A percentile compares a stretch with the other conserved stretches of the same genome.
Conservation (phyloP, 2,888 invertebrate genomes). For the Agrilus biguttatus region DNA sequence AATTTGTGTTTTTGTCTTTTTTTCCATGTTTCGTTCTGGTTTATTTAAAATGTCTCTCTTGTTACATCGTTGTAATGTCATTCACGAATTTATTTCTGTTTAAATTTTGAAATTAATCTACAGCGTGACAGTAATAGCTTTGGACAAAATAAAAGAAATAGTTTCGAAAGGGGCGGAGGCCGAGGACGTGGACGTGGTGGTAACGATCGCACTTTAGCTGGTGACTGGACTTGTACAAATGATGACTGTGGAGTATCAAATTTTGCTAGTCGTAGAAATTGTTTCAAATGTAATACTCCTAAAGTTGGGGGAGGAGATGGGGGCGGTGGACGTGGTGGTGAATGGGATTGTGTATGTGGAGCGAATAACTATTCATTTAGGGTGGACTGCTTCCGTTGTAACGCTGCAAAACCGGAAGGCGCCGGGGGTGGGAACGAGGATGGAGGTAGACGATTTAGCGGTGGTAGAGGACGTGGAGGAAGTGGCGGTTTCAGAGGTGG, state of each 20-base stretch:
- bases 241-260: conserved; percentile 14
- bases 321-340: conserved; percentile 15
- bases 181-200: conserved; percentile 13
- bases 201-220: not conserved
- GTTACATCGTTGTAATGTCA: not conserved
- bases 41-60: conserved; percentile 6
- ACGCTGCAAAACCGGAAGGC: conserved; percentile 26
- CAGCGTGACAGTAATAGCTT: not conserved
- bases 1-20: conserved; percentile 21
- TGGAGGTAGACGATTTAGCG: conserved; percentile 31
- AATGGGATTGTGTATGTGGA: conserved; percentile 11
- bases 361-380: conserved; percentile 20
- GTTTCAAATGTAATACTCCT: conserved; percentile 10
- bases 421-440: conserved; percentile 23
- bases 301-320: conserved; percentile 27
- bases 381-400: no score
- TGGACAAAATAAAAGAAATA: conserved; percentile 4
- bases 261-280: conserved; percentile 18
- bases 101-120: no score
- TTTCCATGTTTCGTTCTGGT: conserved; percentile 5
- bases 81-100: no score
- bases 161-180: conserved; percentile 15
- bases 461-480: conserved; percentile 16
- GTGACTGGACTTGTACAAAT: conserved; percentile 21
- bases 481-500: conserved; percentile 15